Base-by-base conservation (phyloP, 2,113 vertebrate species). In the Saccopteryx leptura region DNA sequence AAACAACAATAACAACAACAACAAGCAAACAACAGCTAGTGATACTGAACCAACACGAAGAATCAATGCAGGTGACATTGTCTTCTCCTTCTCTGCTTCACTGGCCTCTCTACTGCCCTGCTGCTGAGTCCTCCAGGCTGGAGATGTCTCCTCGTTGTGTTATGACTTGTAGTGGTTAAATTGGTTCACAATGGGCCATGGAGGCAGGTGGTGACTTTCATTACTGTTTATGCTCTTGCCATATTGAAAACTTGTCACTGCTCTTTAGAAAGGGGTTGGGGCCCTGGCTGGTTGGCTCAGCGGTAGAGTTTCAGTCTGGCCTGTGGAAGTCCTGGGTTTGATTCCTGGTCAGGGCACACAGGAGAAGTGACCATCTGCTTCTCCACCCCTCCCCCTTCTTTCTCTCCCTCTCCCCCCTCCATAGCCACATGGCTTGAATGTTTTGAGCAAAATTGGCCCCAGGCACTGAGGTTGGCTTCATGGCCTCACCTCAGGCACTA, bases 221-320 rank as follows among this genome's bases (percentile, higher is more conserved):
- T 97, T 87, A 50, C 76, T 78, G 17, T 63, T 24, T 60, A 50
- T 75, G 9, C 88, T 97, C 92, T 93, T 91, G 94, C 93, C 76
- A 61, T 61, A 78, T 84, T 95, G 92, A 87, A 97, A 88, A n/a
- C 9, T 95, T 97, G 85, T 94, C 85, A 81, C 96, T 96, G 88
- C 78, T 98, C 52, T 96, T 97, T 56, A 90, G 21, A 82, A 31
- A 66, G 75, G 13, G 85, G 87, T 66, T 28, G 54, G 86, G 58
- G 39, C 39, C 39, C 39, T 39, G 39, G 39, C 39, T 39, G 39
- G 39, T 39, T 3, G 39, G 39, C 39, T 39, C 39, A 39, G 39
- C 39, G 39, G 39, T 39, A 39, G 39, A 39, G 39, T 39, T 39
- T 39, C 39, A 39, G 39, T 39, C 39, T 39, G 39, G 39, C 39